Evolutionary conservation across 1,140 invertebrate species (phyloP).

Genomic region (Drepana arcuata): DNA sequence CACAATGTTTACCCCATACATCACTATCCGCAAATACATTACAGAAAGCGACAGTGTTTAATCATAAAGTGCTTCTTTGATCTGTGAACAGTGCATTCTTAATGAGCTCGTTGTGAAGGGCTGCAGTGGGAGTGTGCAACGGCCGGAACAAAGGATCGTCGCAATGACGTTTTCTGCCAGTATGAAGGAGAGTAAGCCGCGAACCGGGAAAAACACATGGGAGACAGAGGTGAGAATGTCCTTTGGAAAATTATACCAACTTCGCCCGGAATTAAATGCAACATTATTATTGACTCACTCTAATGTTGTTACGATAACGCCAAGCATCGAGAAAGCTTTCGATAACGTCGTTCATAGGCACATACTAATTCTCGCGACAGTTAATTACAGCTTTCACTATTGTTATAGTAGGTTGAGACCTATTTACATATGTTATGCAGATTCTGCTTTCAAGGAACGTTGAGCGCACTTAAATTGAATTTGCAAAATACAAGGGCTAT

Average conservation of each 20-base stretch:
- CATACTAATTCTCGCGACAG: constrained; percentile 37
- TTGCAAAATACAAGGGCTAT: no score
- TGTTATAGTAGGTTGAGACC: no score
- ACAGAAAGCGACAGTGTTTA: constrained; percentile 53
- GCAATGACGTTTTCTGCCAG: constrained; percentile 58
- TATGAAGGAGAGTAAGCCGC: constrained; percentile 59
- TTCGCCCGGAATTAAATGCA: no score
- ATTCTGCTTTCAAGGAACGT: no score
- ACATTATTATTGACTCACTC: no score
- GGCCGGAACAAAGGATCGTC: constrained; percentile 25
- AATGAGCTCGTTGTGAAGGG: constrained; percentile 6
- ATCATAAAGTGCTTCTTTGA: constrained; percentile 18
- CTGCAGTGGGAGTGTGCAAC: constrained; percentile 38
- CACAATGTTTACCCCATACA: constrained; percentile 38
- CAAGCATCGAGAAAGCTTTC: background rate
- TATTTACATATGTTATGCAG: no score
- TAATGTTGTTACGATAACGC: no score
- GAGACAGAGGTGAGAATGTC: constrained; percentile 56
- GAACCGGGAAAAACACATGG: constrained; percentile 52
- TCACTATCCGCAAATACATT: constrained; percentile 30
- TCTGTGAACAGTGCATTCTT: constrained; percentile 22
- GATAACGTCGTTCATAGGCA: constrained; percentile 15
- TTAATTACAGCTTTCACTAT: constrained; percentile 42
- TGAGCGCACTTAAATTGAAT: no score
- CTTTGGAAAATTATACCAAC: no score